Evolutionary conservation across 2,797 vertebrate genomes (phyloP), one percentile per base, ranked within the genome.

Genomic region (Novumbra hubbsi): DNA sequence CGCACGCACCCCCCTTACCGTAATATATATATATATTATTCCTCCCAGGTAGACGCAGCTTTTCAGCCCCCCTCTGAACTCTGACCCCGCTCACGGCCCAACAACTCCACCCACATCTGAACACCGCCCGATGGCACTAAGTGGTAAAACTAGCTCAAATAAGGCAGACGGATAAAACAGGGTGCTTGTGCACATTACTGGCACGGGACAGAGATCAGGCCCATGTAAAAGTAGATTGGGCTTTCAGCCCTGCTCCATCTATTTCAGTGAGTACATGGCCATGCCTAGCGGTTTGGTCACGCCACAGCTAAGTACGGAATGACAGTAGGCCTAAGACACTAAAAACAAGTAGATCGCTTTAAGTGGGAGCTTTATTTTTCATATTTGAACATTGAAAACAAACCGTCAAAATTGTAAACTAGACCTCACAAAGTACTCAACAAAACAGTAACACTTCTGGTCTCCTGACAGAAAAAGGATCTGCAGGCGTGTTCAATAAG

Each of bases 41-140:
- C 84, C 83, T 84, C 81, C 82, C 75, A 87, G 83, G 91, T 87
- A 87, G 82, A 82, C 73, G 78, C 74, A 82, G 73, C 84, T 89
- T 85, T 87, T 90, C 80, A 90, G 89, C 83, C 55, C 55, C 27
- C 38, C 48, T 49, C 66, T 11, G 41, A 41, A 41, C 41, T 41
- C 32, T 32, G 32, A 32, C 32, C 32, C 32, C 32, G 2, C 41
- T 7, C 41, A 41, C 9, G 4, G 41, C 6, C 41, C 41, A 7
- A 2, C 41, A 41, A 41, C 5, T 41, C 7, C 1, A 89, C 83
- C 55, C 55, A 17, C 38, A 30, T 49, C 66, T 14, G 41, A 45
- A 45, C 41, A 38, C 14, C 52, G 11, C 60, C 45, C 55, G 38
- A 52, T 12, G 83, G 78, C 41, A 89, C 84, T 85, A 89, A 80